Evolutionary conservation across 1,140 invertebrate species (phyloP), one percentile per base, ranked within the genome.

Genomic region (Branchinecta lynchi): DNA sequence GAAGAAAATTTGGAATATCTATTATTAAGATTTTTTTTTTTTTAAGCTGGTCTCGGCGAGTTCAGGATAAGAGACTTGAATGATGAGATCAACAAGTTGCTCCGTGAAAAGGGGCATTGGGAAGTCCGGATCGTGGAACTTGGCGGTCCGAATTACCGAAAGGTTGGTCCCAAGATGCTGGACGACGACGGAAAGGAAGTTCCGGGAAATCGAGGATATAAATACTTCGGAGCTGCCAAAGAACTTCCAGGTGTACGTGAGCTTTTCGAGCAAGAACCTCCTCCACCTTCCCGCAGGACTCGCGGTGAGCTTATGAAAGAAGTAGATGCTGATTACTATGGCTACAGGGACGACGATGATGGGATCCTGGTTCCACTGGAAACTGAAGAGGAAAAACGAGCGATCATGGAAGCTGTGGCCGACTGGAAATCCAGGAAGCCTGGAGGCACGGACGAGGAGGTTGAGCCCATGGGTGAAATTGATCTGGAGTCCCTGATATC

Each of bases 181-280:
- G 95, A 98, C 79, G 88, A 93, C 74, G 93, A 97, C 80, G 93
- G 92, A 0, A 89, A 92, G 76, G 97, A 99, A 83, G 94, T 98
- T 0, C 93, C 95, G 0, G 95, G 96, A 44, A 97, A 96, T 80
- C 85, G 92, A 75, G 96, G 97, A 0, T 99, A 99, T 77, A 98
- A 98, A 81, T 99, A 99, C 81, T 99, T 99, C 81, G 97, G 96
- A 69, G 97, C 96, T 45, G 95, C 96, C 0, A 96, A 98, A 80
- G 96, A 99, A 81, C 81, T 99, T 74, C 97, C 97, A 20, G 89
- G 85, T 86, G 97, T 99, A 8, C 82, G 94, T 72, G 96, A 99
- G 79, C 78, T 99, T 10, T 99, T 99, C 82, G 92, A 98, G 78
- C 91, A 97, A 78, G 93, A 96, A 78, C 90, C 92, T 32, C 90